Evolutionary conservation across 2,888 invertebrate species (phyloP), one percentile per base, ranked within the genome.

Genomic region (Macrosiphum euphorbiae): DNA sequence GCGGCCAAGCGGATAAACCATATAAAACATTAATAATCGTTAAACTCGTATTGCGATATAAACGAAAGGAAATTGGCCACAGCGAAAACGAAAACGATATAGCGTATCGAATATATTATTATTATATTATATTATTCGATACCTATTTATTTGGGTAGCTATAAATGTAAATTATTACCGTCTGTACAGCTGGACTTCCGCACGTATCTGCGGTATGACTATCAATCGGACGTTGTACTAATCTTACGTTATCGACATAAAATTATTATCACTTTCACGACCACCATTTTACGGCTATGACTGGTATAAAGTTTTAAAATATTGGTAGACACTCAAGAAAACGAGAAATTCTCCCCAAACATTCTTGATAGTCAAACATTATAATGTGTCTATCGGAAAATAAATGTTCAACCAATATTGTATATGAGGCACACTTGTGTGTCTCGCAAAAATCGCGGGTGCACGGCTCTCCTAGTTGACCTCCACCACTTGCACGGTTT

Each of bases 91-190:
- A 78, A 78, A 78, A 78, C 78, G 78, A 78, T 78, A 35, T 78
- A 78, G 20, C 78, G 78, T 78, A 78, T 35, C 20, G 78, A 20
- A 35, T 78, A 78, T 8, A 44, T 44, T 44, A 44, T 44, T 44
- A n/a, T 67, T 67, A n/a, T 67, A 67, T 67, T 55, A 55, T 55
- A 78, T 78, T 78, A 78, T 78, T 78, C 78, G 35, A 78, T 35
- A 78, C 20, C 78, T 78, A 35, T 78, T 78, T 78, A 78, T 78
- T 35, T 78, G 78, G 78, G 35, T 41, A 67, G n/a, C 67, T 67
- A 78, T 78, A 78, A 78, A 78, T 78, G 78, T 35, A 78, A 78
- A 78, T 78, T 78, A 78, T 78, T 78, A 78, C 35, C 35, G 8
- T 78, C 35, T 78, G 20, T 20, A 20, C 20, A 26, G 35, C 78